Conservation (phyloP, 2,113 vertebrate genomes). For the Tautogolabrus adspersus region DNA sequence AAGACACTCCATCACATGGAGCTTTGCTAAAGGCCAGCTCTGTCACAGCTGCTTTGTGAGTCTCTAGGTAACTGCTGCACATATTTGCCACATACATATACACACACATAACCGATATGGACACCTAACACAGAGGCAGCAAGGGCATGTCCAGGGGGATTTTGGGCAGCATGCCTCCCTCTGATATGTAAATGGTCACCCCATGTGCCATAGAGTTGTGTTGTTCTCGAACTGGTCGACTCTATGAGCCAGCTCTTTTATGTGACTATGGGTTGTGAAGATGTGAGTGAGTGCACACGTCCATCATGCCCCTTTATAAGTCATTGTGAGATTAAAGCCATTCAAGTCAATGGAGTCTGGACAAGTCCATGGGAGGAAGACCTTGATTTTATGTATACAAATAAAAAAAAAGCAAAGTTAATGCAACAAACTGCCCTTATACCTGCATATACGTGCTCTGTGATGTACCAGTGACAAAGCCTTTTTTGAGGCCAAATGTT, state of each 20-base stretch:
- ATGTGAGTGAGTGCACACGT: no score
- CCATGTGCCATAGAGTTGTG: no score
- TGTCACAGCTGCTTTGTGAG: conserved; percentile 41
- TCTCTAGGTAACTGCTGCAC: conserved; percentile 44
- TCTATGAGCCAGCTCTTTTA: no score
- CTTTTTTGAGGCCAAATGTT: conserved; percentile 19
- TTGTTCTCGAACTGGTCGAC: no score
- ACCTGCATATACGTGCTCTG: neutral
- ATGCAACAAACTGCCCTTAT: conserved; percentile 2
- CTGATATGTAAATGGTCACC: no score
- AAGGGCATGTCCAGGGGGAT: neutral
- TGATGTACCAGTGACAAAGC: conserved; percentile 11
- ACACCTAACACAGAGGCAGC: neutral
- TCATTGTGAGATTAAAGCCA: no score
- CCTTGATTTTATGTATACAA: no score
- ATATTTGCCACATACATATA: conserved; percentile 16
- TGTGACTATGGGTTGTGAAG: no score
- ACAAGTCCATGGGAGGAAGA: no score
- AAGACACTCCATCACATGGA: conserved; percentile 45
- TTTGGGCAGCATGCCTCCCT: neutral
- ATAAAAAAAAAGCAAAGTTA: neutral
- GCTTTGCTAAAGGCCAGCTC: conserved; percentile 59
- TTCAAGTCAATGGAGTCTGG: no score
- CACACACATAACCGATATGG: neutral
- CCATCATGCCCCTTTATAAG: no score